Percentiles rank a stretch among this genome's conserved stretches.
Evolutionary conservation across 1,140 invertebrate species (phyloP).

Genomic region (Drosophila sulfurigaster): DNA sequence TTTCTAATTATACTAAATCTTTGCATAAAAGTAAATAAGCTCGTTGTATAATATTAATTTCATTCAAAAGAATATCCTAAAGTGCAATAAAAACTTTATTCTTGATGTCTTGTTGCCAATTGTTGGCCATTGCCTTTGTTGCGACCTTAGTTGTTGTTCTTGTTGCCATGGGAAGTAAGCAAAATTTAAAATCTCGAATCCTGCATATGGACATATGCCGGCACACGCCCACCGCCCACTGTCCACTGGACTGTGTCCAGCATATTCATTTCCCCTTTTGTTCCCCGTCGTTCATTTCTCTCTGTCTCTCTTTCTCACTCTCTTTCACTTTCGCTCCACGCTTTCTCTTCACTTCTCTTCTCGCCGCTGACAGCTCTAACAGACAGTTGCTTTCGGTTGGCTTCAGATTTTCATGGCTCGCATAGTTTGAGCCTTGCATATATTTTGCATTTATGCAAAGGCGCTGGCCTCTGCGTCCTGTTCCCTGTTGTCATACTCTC

Average conservation of each 20-base stretch:
- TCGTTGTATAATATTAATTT: no score
- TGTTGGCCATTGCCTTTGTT: no score
- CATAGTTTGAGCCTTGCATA: constrained; percentile 73
- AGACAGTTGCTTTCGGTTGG: constrained; percentile 47
- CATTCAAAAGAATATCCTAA: no score
- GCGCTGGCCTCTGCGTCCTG: constrained; percentile 5
- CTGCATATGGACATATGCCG: constrained; percentile 60
- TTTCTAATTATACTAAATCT: no score
- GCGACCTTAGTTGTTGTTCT: constrained; percentile 6
- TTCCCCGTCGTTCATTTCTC: no score
- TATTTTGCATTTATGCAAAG: constrained; percentile 78
- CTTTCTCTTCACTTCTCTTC: no score
- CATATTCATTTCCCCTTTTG: neutral
- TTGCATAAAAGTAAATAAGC: no score
- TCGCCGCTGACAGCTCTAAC: constrained; percentile 5
- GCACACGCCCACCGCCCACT: neutral
- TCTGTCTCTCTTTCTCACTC: no score
- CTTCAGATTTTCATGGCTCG: constrained; percentile 55
- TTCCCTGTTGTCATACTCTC: neutral
- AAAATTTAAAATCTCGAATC: constrained; percentile 58
- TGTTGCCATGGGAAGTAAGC: constrained; percentile 50
- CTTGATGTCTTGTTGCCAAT: no score
- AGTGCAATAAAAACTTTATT: no score
- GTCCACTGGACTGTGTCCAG: neutral
- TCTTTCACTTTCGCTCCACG: neutral